These are phyloP conservation scores for Malthinus seriepunctatus DNA, from an alignment of 2,888 invertebrate species.

Conservation along the genomic window DNA sequence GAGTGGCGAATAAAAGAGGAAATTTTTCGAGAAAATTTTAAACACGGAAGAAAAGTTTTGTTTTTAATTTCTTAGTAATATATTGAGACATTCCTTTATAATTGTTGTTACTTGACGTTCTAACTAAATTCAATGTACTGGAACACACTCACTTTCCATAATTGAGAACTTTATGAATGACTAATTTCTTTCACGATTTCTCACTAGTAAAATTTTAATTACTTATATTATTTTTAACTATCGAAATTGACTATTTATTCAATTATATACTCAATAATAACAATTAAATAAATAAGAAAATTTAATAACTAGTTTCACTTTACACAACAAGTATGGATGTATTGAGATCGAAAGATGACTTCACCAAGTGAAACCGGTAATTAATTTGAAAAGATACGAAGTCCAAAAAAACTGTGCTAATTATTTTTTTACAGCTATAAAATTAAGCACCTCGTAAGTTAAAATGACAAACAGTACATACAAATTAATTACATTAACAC, in stretches of 20 bases:
- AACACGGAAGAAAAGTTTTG: background rate
- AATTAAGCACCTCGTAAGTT: too few relatives aligned
- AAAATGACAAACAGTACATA: too few relatives aligned
- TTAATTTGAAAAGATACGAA: too few relatives aligned
- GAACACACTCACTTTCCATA: slow-evolving; percentile 21
- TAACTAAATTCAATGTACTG: slow-evolving; percentile 9
- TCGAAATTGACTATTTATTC: too few relatives aligned
- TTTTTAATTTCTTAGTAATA: slow-evolving; percentile 1
- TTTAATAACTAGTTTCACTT: slow-evolving; percentile 1
- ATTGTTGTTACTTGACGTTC: background rate
- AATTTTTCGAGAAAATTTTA: too few relatives aligned
- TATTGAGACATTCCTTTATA: slow-evolving; percentile 2
- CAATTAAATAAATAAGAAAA: background rate
- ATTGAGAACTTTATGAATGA: slow-evolving; percentile 10
- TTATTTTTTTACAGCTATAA: too few relatives aligned
- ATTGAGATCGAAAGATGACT: too few relatives aligned
- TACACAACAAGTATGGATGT: background rate
- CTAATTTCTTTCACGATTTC: slow-evolving; percentile 17
- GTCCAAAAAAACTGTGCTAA: too few relatives aligned
- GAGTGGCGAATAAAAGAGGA: too few relatives aligned
- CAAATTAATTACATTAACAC: too few relatives aligned
- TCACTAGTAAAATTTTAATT: background rate
- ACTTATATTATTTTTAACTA: background rate
- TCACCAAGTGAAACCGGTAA: too few relatives aligned
- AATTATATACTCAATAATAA: background rate